Evolutionary conservation across 2,888 invertebrate species (phyloP).

Genomic region (Ametastegia equiseti): DNA sequence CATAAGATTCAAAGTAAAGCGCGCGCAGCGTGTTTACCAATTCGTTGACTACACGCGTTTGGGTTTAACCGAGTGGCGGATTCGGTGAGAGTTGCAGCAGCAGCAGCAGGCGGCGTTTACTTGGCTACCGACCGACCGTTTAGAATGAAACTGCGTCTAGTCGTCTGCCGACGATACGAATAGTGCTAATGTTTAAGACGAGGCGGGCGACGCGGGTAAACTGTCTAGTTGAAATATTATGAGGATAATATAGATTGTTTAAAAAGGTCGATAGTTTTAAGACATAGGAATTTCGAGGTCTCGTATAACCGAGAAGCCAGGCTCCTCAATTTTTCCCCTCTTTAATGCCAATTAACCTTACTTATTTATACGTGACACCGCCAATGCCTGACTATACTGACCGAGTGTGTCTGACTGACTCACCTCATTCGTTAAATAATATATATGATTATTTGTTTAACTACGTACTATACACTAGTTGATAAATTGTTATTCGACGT

Average conservation of each 20-base stretch:
- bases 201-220: neutral
- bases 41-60: conserved; percentile 30
- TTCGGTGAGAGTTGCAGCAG: neutral
- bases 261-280: neutral
- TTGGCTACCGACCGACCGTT: neutral
- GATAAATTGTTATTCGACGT: neutral
- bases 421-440: conserved; percentile 61
- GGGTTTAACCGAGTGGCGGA: neutral
- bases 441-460: conserved; percentile 47
- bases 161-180: neutral
- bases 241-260: neutral
- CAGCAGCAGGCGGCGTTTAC: conserved; percentile 21
- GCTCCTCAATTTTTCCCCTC: conserved; percentile 64
- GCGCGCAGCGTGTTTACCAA: conserved; percentile 48
- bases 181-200: neutral
- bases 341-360: conserved; percentile 67
- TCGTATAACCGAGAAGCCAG: neutral
- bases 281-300: neutral
- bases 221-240: neutral
- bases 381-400: neutral
- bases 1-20: conserved; percentile 38
- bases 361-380: conserved; percentile 58
- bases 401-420: conserved; percentile 57
- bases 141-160: neutral
- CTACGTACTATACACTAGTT: neutral